These are phyloP conservation scores for Myiozetetes cayanensis DNA, from an alignment of 2,113 vertebrate genomes.

Conservation along the genomic window DNA sequence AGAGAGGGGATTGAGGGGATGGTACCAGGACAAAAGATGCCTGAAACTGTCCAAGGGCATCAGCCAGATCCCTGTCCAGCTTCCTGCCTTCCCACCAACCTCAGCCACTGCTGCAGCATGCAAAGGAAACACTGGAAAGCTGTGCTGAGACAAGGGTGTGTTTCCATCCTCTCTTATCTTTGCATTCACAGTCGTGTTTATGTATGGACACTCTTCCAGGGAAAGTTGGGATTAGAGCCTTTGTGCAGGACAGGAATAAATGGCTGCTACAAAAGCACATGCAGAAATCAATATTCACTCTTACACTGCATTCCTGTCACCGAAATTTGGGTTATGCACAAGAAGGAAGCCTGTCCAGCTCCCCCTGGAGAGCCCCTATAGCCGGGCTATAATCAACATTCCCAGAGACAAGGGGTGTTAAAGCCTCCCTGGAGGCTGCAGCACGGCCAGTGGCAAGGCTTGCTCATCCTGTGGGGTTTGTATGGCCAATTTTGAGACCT, in stretches of 20 bases:
- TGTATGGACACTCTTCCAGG: not conserved
- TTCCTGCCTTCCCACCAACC: not conserved
- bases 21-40: not conserved
- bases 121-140: rapidly evolving
- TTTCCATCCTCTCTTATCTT: not conserved
- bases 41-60: rapidly evolving
- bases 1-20: rapidly evolving
- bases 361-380: not conserved
- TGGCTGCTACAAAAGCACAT: not conserved
- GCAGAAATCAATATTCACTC: not conserved
- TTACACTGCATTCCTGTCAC: not conserved
- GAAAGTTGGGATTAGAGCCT: not conserved
- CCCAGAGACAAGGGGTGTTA: not conserved
- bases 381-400: rapidly evolving
- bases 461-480: rapidly evolving
- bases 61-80: not conserved
- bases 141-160: not conserved
- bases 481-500: rapidly evolving
- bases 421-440: not conserved
- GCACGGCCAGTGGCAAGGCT: not conserved
- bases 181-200: not conserved
- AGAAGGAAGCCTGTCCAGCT: not conserved
- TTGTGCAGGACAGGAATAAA: not conserved
- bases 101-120: not conserved
- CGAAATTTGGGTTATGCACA: not conserved